These are phyloP conservation scores for Lomographa bimaculata DNA, from an alignment of 2,888 invertebrate species.

Conservation along the genomic window DNA sequence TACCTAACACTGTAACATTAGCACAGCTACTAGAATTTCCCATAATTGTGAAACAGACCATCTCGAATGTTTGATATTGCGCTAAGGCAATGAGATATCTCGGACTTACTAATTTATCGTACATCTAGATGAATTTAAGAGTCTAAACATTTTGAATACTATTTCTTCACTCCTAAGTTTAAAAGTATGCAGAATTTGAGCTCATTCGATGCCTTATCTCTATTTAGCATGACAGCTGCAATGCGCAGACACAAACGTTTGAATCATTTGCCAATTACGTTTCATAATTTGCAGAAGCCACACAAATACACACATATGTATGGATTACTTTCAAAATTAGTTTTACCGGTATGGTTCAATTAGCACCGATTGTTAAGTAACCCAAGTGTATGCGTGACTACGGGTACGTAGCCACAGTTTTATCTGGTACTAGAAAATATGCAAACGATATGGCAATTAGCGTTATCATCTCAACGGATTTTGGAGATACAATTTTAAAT, in stretches of 20 bases:
- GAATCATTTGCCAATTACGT: constrained; percentile 3
- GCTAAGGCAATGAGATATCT: too few relatives aligned
- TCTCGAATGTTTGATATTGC: too few relatives aligned
- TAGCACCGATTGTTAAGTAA: too few relatives aligned
- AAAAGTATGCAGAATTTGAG: too few relatives aligned
- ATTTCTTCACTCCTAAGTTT: too few relatives aligned
- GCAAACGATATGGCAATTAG: constrained; percentile 2
- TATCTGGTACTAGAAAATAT: constrained; percentile 6
- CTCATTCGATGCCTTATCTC: too few relatives aligned
- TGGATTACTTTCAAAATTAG: not conserved
- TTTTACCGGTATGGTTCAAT: too few relatives aligned
- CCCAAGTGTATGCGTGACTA: constrained; percentile 5
- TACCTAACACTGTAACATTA: constrained; percentile 14
- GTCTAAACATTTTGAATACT: too few relatives aligned
- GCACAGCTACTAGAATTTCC: constrained; percentile 10
- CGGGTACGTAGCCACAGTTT: not conserved
- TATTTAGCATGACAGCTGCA: constrained; percentile 5
- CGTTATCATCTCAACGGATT: constrained; percentile 11
- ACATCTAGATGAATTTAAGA: too few relatives aligned
- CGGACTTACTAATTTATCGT: too few relatives aligned
- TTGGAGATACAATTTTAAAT: constrained; percentile 19
- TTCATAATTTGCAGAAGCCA: too few relatives aligned
- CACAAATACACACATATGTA: not conserved
- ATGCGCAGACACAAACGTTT: constrained; percentile 3
- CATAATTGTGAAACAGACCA: constrained; percentile 2